Evolutionary conservation across 1,140 invertebrate genomes (phyloP).

Genomic region (Zaprionus africanus): DNA sequence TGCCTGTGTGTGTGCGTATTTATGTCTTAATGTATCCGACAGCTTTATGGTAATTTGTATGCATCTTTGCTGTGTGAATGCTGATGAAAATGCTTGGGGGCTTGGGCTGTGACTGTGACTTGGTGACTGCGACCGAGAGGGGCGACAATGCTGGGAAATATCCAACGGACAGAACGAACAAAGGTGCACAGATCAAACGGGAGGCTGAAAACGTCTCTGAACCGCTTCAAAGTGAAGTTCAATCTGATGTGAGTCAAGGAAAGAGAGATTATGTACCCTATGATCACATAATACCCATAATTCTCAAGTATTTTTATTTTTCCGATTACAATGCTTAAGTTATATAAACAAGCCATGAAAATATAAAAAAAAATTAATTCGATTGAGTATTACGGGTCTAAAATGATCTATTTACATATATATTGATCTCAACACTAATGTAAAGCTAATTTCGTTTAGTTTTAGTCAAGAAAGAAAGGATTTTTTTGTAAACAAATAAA

Average conservation of each 20-base stretch:
- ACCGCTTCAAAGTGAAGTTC: not conserved
- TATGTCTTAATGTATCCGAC: conserved; percentile 56
- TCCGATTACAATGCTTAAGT: too few species aligned
- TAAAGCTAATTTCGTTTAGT: too few species aligned
- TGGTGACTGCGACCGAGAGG: not conserved
- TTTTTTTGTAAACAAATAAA: too few species aligned
- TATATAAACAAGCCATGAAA: too few species aligned
- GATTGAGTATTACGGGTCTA: too few species aligned
- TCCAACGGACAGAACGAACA: conserved; percentile 23
- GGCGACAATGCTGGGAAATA: conserved; percentile 42
- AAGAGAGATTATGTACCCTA: not conserved
- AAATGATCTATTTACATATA: too few species aligned
- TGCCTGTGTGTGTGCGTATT: conserved; percentile 26
- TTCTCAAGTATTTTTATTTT: not conserved
- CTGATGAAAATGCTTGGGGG: conserved; percentile 43
- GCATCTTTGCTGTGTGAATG: conserved; percentile 67
- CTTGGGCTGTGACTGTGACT: conserved; percentile 2
- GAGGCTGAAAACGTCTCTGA: not conserved
- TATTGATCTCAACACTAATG: too few species aligned
- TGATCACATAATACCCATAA: not conserved
- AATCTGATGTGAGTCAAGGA: conserved; percentile 13
- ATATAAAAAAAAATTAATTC: too few species aligned
- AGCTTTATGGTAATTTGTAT: conserved; percentile 75
- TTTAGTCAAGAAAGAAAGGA: too few species aligned
- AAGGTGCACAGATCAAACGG: not conserved